Evolutionary conservation across 2,113 vertebrate genomes (phyloP).

Genomic region (Chascanopsetta lugubris): DNA sequence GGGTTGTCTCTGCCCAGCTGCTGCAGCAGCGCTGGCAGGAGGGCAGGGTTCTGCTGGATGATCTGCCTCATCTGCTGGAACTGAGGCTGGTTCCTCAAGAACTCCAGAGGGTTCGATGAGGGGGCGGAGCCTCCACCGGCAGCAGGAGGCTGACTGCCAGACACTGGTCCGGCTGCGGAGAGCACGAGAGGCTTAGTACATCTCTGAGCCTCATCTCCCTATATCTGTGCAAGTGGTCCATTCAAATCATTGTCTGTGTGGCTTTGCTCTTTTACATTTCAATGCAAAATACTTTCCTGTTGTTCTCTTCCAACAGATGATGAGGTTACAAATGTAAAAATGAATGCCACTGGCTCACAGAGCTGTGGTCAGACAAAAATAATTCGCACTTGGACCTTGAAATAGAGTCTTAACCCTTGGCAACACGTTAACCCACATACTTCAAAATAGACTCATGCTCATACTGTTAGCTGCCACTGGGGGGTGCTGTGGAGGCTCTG

Average conservation of each 20-base stretch:
- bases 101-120: constrained; percentile 78
- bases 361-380: no score
- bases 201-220: background rate
- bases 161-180: constrained; percentile 28
- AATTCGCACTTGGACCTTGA: no score
- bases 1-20: constrained; percentile 83
- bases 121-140: constrained; percentile 31
- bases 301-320: no score
- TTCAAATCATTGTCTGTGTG: background rate
- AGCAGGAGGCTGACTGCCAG: constrained; percentile 41
- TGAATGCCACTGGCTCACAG: no score
- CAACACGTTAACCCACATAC: no score
- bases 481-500: constrained; percentile 63
- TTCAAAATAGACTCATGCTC: background rate
- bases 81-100: constrained; percentile 82
- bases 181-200: no score
- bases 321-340: no score
- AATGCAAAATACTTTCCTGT: no score
- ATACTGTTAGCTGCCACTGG: constrained; percentile 55
- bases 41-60: constrained; percentile 83
- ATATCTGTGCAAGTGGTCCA: background rate
- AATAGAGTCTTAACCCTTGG: no score
- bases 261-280: no score
- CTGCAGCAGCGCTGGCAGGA: constrained; percentile 80
- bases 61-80: constrained; percentile 85